Base-by-base conservation (phyloP, 2,888 invertebrate genomes). In the Hipparchia semele region DNA sequence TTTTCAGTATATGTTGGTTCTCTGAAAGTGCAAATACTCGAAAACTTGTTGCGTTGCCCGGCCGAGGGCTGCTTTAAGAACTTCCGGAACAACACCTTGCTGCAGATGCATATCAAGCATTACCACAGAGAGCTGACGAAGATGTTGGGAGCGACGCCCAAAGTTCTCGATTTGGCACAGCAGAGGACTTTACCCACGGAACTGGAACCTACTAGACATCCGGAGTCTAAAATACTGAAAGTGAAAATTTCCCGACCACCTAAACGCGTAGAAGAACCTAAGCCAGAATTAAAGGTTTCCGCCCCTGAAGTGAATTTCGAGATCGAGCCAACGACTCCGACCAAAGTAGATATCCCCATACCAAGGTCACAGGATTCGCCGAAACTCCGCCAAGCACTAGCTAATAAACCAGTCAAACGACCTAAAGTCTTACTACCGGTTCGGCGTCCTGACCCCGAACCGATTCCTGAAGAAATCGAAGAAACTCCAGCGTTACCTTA, bases 71-170 rank as follows among this genome's bases (percentile, higher is more conserved):
- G 99, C 85, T 95, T 95, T 68, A 99, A 99, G 89, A 97, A 96
- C 80, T 99, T 98, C 86, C 95, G 99, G 6, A 98, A 98, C 84
- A 98, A 98, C 84, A 98, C 97, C 76, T 95, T 99, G 68, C 92
- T 99, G 8, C 97, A 97, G 90, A 98, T 98, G 96, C 99, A 99
- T 86, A 97, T 99, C 60, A 99, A 99, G 83, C 98, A 99, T 87
- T 99, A 99, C 87, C 99, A 99, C 89, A 95, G 96, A 2, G 97
- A 98, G 78, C 95, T 97, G 73, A 95, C 95, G 2, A 96, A 96
- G 75, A 85, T 96, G 86, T 90, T 98, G 78, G 97, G 97, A 3
- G 95, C 95, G 0, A 97, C 98, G 0, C 98, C 98, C 0, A 98
- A 98, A 87, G 98, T 98, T 72, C 95, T 97, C 33, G 98, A 98